Evolutionary conservation across 2,888 invertebrate genomes (phyloP).

Genomic region (Boloria euphrosyne): DNA sequence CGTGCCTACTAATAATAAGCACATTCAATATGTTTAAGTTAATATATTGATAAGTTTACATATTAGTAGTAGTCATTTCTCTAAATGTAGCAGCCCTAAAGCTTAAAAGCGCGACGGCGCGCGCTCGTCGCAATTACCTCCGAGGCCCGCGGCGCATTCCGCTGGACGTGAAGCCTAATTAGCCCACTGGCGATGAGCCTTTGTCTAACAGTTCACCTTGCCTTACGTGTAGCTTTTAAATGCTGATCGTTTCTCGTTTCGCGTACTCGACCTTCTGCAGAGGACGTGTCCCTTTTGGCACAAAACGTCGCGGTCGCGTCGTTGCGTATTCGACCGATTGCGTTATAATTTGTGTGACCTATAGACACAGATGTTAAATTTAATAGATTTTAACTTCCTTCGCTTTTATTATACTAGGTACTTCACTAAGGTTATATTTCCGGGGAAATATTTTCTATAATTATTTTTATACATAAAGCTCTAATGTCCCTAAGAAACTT

Average conservation of each 20-base stretch:
- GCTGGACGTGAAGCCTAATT: slow-evolving; percentile 68
- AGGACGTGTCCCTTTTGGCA: slow-evolving; percentile 62
- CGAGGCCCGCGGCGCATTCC: slow-evolving; percentile 71
- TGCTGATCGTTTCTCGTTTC: slow-evolving; percentile 42
- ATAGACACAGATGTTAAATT: slow-evolving; percentile 43
- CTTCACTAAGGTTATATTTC: neutral
- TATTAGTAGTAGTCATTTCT: neutral
- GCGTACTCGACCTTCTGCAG: slow-evolving; percentile 56
- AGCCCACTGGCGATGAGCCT: slow-evolving; percentile 71
- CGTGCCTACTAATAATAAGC: no score
- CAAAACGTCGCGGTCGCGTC: slow-evolving; percentile 38
- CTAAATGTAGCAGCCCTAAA: slow-evolving; percentile 25
- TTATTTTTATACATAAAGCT: no score
- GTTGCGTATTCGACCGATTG: slow-evolving; percentile 46
- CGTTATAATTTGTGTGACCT: slow-evolving; percentile 45
- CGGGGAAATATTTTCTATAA: neutral
- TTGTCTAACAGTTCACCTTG: slow-evolving; percentile 79
- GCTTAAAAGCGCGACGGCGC: slow-evolving; percentile 41
- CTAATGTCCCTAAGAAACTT: no score
- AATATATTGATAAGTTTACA: neutral
- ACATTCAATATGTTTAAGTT: neutral
- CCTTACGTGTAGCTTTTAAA: slow-evolving; percentile 57
- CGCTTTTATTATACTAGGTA: slow-evolving; percentile 1
- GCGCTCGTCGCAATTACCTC: slow-evolving; percentile 65
- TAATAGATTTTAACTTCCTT: slow-evolving; percentile 33